Percentiles rank a stretch among this genome's conserved stretches.
Evolutionary conservation across 2,888 invertebrate genomes (phyloP).

Genomic region (Acleris literana): DNA sequence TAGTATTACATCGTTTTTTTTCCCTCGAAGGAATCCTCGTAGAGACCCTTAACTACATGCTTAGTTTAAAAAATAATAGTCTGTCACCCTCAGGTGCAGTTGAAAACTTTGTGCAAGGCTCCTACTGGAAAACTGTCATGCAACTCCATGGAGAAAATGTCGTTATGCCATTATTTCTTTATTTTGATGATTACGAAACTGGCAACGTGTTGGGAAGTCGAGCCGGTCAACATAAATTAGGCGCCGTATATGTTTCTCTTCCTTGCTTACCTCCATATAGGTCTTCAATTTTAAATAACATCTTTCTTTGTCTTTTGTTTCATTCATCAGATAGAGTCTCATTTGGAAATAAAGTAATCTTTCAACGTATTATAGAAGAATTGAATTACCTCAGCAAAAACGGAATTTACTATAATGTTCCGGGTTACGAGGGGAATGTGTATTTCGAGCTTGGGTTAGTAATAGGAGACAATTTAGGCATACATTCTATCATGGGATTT

Average conservation of each 20-base stretch:
- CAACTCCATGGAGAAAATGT: background rate
- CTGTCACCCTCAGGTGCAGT: background rate
- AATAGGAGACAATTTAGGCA: slow-evolving; percentile 30
- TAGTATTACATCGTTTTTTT: slow-evolving; percentile 1
- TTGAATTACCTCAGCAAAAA: slow-evolving; percentile 4
- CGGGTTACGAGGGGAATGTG: slow-evolving; percentile 13
- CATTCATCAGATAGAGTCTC: slow-evolving; percentile 14
- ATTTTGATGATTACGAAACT: slow-evolving; percentile 7
- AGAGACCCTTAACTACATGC: slow-evolving; percentile 7
- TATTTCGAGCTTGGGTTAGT: slow-evolving; percentile 21
- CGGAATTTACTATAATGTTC: slow-evolving; percentile 14
- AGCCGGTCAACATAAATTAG: slow-evolving; percentile 14
- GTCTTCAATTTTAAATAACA: slow-evolving; percentile 1
- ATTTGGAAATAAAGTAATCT: slow-evolving; percentile 9
- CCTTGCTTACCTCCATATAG: slow-evolving; percentile 10
- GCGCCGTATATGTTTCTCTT: slow-evolving; percentile 12
- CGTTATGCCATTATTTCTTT: slow-evolving; percentile 8
- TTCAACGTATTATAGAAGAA: slow-evolving; percentile 16
- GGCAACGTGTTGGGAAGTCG: slow-evolving; percentile 15
- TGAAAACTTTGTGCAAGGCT: slow-evolving; percentile 13
- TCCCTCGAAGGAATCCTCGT: background rate
- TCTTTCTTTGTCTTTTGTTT: slow-evolving; percentile 14
- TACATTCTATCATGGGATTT: slow-evolving; percentile 29
- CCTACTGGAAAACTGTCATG: slow-evolving; percentile 4
- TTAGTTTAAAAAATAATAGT: background rate